phyloP scores from a whole-genome alignment of 1,140 invertebrate species.

The Mesaphorura yosii region DNA sequence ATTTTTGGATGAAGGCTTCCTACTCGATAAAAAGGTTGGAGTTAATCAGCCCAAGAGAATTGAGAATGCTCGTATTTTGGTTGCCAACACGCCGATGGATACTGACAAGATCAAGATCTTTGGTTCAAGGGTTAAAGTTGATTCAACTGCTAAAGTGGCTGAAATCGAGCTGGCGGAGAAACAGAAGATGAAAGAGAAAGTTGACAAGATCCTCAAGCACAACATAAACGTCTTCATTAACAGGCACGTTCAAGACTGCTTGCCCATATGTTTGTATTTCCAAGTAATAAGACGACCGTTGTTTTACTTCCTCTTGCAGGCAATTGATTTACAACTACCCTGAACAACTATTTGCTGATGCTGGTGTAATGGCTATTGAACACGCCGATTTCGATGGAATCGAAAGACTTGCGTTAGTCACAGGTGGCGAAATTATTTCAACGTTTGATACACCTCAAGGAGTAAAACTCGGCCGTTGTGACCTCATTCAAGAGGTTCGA shows the following conservation, averaged over 20 bases:
- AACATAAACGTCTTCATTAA: slow-evolving; percentile 99
- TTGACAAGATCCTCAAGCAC: slow-evolving; percentile 90
- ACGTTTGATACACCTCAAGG: slow-evolving; percentile 90
- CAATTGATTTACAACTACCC: slow-evolving; percentile 99
- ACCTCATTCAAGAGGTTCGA: slow-evolving; percentile 86
- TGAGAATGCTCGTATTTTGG: slow-evolving; percentile 89
- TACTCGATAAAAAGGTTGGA: slow-evolving; percentile 92
- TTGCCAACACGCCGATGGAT: slow-evolving; percentile 99
- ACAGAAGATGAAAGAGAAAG: slow-evolving; percentile 99
- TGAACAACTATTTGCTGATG: slow-evolving; percentile 97
- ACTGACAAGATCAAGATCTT: slow-evolving; percentile 99
- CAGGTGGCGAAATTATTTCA: slow-evolving; percentile 96
- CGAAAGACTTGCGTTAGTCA: slow-evolving; percentile 89
- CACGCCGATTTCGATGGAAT: slow-evolving; percentile 99
- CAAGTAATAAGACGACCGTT: slow-evolving; percentile 5
- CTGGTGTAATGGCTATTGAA: slow-evolving; percentile 97
- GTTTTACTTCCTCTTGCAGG: slow-evolving; percentile 40
- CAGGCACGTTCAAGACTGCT: slow-evolving; percentile 44
- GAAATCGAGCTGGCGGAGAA: slow-evolving; percentile 96
- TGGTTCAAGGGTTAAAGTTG: slow-evolving; percentile 91
- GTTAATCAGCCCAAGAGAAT: slow-evolving; percentile 60
- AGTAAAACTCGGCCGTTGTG: slow-evolving; percentile 87
- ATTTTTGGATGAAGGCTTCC: slow-evolving; percentile 95
- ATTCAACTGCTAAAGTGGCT: slow-evolving; percentile 95
- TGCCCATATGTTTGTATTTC: slow-evolving; percentile 2